Percentiles rank a stretch among this genome's conserved stretches.
These are phyloP conservation scores for Panthera tigris DNA, from an alignment of 2,113 vertebrate species.

Conservation along the genomic window DNA sequence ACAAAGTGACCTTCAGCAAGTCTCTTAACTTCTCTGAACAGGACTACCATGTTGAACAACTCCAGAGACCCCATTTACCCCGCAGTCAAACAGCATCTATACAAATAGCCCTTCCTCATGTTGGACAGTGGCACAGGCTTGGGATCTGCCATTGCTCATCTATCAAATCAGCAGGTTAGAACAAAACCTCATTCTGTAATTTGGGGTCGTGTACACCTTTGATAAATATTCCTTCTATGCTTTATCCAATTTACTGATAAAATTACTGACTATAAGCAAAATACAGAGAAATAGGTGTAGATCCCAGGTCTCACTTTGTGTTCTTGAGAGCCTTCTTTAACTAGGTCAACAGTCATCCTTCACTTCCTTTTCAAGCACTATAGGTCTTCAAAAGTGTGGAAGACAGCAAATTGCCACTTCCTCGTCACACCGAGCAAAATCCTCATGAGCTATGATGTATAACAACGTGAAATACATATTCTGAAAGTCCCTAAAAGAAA, in stretches of 20 bases:
- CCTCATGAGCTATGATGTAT: background rate
- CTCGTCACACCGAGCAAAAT: conserved; percentile 6
- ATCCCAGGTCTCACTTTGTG: background rate
- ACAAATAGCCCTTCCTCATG: background rate
- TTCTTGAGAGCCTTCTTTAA: conserved; percentile 44
- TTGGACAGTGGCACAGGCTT: background rate
- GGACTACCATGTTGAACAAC: background rate
- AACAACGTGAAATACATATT: background rate
- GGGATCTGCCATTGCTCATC: background rate
- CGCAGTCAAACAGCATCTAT: background rate
- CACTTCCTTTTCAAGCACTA: conserved; percentile 43
- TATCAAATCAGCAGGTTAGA: background rate
- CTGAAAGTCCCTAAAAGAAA: background rate
- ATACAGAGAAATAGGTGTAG: background rate
- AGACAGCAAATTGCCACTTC: conserved; percentile 35
- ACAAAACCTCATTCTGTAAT: background rate
- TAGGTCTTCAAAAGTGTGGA: background rate
- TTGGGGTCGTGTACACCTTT: background rate
- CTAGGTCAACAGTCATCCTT: conserved; percentile 68
- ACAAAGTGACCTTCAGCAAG: background rate
- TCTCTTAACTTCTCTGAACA: background rate
- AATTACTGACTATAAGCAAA: conserved; percentile 22
- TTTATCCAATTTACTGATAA: conserved; percentile 3
- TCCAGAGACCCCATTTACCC: background rate
- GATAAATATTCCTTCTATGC: conserved; percentile 11